These are phyloP conservation scores for Saccopteryx bilineata DNA, from an alignment of 2,113 vertebrate species.

Conservation along the genomic window DNA sequence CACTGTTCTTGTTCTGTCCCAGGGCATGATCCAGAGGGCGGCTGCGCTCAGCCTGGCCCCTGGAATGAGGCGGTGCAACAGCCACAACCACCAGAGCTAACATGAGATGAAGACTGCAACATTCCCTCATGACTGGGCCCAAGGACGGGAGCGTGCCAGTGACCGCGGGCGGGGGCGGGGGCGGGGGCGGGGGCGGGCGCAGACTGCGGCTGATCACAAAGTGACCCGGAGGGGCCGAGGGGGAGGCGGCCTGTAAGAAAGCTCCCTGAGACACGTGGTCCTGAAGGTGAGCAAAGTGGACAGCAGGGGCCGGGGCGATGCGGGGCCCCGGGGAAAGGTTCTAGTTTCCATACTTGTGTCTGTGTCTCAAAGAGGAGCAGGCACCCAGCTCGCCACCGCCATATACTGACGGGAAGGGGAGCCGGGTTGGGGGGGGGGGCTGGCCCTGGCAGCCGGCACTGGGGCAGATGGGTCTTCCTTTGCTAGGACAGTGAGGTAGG, in stretches of 20 bases:
- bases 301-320: neutral
- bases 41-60: neutral
- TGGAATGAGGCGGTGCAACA: neutral
- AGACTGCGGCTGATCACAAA: rapidly evolving
- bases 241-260: rapidly evolving
- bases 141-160: neutral
- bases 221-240: rapidly evolving
- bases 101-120: rapidly evolving
- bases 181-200: rapidly evolving
- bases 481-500: neutral
- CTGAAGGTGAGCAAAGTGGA: neutral
- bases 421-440: neutral
- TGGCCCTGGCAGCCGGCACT: neutral
- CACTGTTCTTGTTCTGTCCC: neutral
- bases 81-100: neutral
- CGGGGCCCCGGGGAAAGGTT: neutral
- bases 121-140: neutral
- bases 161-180: too few species aligned
- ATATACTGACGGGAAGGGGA: neutral
- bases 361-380: neutral
- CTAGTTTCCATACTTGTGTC: neutral
- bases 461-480: neutral
- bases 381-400: neutral
- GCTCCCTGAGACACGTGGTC: neutral
- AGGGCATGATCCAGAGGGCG: neutral